These are phyloP conservation scores for Panulirus ornatus DNA, from an alignment of 1,140 invertebrate species.

Conservation along the genomic window DNA sequence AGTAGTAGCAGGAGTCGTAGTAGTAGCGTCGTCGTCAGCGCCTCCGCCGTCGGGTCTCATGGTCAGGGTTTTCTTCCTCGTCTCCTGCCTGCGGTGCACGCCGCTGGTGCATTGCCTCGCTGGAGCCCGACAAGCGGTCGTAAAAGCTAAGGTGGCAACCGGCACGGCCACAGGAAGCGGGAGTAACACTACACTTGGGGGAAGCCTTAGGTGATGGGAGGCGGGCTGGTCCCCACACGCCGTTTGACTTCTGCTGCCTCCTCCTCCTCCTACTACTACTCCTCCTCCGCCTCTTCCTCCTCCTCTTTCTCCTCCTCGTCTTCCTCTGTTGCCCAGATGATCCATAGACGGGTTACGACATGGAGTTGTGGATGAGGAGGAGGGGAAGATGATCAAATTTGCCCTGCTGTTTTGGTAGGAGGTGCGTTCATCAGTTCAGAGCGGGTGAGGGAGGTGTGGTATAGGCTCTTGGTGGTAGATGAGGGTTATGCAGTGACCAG, in stretches of 20 bases:
- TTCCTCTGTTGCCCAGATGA: background rate
- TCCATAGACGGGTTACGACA: too few relatives aligned
- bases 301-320: background rate
- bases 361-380: too few relatives aligned
- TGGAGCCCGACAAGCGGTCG: slow-evolving; percentile 9
- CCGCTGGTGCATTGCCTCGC: slow-evolving; percentile 13
- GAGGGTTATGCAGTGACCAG: too few relatives aligned
- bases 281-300: background rate
- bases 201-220: slow-evolving; percentile 38
- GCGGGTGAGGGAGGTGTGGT: too few relatives aligned
- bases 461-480: too few relatives aligned
- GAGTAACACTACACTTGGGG: slow-evolving; percentile 39
- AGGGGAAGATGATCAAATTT: too few relatives aligned
- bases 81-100: background rate
- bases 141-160: slow-evolving; percentile 40
- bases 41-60: background rate
- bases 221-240: background rate
- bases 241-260: slow-evolving; percentile 23
- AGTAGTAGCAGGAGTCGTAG: background rate
- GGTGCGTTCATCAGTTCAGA: too few relatives aligned
- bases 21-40: background rate
- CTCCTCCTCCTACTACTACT: background rate
- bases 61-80: background rate
- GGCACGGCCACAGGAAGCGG: slow-evolving; percentile 36
- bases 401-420: too few relatives aligned